These are phyloP conservation scores for Notocelia uddmanniana DNA, from an alignment of 2,888 invertebrate genomes.

Conservation along the genomic window DNA sequence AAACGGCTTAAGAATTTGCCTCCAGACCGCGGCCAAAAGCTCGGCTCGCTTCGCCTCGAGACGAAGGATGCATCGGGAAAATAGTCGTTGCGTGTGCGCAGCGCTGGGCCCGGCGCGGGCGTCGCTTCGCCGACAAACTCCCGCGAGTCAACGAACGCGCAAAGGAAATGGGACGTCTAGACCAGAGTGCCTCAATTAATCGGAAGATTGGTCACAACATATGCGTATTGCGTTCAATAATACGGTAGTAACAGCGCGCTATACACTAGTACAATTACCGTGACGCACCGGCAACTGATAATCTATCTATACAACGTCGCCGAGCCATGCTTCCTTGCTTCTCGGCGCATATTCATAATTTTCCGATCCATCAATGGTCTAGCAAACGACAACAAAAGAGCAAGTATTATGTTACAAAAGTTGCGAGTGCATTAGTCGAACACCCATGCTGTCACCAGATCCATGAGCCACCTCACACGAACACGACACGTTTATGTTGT, in stretches of 20 bases:
- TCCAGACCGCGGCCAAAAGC: too few relatives aligned
- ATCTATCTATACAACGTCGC: background rate
- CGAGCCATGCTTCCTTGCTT: background rate
- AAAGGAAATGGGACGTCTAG: conserved; percentile 68
- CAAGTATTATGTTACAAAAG: conserved; percentile 40
- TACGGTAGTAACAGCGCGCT: background rate
- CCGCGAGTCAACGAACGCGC: conserved; percentile 63
- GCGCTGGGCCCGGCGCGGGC: conserved; percentile 41
- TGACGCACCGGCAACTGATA: background rate
- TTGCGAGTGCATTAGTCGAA: conserved; percentile 33
- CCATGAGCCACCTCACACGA: conserved; percentile 32
- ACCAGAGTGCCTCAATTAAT: conserved; percentile 58
- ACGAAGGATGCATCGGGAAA: too few relatives aligned
- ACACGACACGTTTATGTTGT: conserved; percentile 44
- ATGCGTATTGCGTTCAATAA: conserved; percentile 34
- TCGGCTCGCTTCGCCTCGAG: too few relatives aligned
- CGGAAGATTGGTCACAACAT: conserved; percentile 49
- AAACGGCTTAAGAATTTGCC: too few relatives aligned
- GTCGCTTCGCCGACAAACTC: conserved; percentile 44
- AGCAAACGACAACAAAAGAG: conserved; percentile 19
- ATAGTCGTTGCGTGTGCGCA: conserved; percentile 37
- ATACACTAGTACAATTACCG: background rate
- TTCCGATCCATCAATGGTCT: conserved; percentile 6
- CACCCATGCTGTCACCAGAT: conserved; percentile 41
- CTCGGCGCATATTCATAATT: conserved; percentile 20